Evolutionary conservation across 2,113 vertebrate genomes (phyloP), one percentile per base, ranked within the genome.

Genomic region (Eclectus roratus): DNA sequence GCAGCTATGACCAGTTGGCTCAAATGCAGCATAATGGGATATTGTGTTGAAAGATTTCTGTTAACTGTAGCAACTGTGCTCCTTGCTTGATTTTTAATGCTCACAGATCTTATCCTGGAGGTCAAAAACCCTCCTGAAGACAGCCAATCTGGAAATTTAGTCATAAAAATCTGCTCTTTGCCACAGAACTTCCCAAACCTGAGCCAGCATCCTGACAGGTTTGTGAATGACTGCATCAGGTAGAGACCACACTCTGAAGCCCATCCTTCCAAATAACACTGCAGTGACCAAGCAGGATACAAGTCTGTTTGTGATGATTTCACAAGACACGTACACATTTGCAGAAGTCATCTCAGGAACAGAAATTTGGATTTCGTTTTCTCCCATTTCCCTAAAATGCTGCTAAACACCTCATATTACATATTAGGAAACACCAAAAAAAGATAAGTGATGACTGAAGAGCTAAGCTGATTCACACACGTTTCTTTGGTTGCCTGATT

Each of bases 391-490:
- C 63, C 37, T 27, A 44, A 68, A 91, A 66, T 29, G 10, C 3
- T 46, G 43, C 70, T 84, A 53, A 46, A 92, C 80, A 21, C 6
- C 43, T 71, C 58, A 24, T 9, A 33, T 47, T 25, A 46, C 13
- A 43, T 35, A 24, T 53, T 25, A 91, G 76, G 74, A 91, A 93
- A 56, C 15, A 37, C 87, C 68, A 91, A 70, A 89, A 94, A 88
- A 94, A 69, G 5, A 3, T 13, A 9, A 46, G 55, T 66, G 77
- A 72, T 9, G 64, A 47, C 6, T 74, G 64, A 85, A 49, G 63
- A 74, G 33, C 71, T 13, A 15, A 63, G 25, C 1, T 60, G 68
- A 70, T 72, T 76, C 90, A 68, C 41, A 73, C 85, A 61, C 2
- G 0, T 64, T 35, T 55, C 72, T 52, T 29, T 9, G 52, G 79